phyloP scores from a whole-genome alignment of 1,140 invertebrate species.

The Chelonus insularis region DNA sequence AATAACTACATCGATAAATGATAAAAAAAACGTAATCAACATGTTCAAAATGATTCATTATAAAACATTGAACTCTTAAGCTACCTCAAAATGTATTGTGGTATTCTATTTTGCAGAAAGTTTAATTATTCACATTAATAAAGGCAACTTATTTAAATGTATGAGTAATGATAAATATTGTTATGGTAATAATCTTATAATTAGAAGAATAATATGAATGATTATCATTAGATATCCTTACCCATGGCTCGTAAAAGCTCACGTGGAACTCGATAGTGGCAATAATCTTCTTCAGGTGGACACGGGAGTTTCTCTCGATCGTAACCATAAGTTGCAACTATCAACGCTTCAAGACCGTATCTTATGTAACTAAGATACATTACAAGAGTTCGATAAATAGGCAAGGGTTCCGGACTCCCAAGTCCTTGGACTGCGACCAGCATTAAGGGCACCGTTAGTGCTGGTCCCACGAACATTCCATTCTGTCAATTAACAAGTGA shows the following conservation, averaged over 20 bases:
- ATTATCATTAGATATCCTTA: too few species aligned
- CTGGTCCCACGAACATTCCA: slow-evolving; percentile 77
- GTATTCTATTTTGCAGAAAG: too few species aligned
- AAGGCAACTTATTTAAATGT: too few species aligned
- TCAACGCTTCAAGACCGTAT: slow-evolving; percentile 76
- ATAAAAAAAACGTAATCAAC: too few species aligned
- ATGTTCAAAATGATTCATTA: too few species aligned
- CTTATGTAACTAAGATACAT: slow-evolving; percentile 85
- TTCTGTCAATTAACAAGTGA: slow-evolving; percentile 62
- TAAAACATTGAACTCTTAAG: too few species aligned
- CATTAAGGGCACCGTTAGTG: slow-evolving; percentile 74
- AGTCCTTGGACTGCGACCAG: slow-evolving; percentile 76
- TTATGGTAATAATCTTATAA: too few species aligned
- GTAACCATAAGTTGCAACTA: slow-evolving; percentile 77
- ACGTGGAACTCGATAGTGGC: slow-evolving; percentile 68
- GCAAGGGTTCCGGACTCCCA: slow-evolving; percentile 66
- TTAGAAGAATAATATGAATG: too few species aligned
- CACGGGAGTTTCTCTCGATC: slow-evolving; percentile 70
- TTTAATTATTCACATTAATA: too few species aligned
- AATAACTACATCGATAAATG: too few species aligned
- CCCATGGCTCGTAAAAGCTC: slow-evolving; percentile 65
- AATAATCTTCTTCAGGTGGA: slow-evolving; percentile 68
- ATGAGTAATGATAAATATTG: too few species aligned
- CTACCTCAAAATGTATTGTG: too few species aligned
- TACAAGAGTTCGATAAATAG: slow-evolving; percentile 70